Evolutionary conservation across 37 sponge, comb jelly and placozoan genomes (phyloP).

Genomic region (Lycopodina hypogea): DNA sequence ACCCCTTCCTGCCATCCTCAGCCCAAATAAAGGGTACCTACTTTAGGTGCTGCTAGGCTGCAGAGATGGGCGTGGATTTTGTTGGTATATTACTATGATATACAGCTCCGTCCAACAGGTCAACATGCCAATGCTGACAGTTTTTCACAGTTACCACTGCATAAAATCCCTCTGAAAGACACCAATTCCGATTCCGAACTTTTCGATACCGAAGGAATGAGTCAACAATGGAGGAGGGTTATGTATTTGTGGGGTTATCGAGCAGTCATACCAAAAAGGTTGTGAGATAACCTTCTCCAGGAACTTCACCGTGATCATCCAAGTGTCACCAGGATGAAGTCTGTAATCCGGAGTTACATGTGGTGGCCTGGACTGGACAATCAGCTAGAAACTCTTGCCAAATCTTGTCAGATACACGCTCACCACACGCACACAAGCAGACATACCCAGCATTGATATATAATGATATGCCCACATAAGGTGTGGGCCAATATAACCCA

Average conservation of each 20-base stretch:
- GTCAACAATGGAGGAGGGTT: slow-evolving; percentile 18
- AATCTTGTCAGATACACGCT: no score
- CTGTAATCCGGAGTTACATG: neutral
- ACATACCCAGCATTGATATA: no score
- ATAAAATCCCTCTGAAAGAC: neutral
- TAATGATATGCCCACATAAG: no score
- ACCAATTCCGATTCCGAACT: neutral
- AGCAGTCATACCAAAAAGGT: no score
- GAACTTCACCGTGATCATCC: slow-evolving; percentile 6
- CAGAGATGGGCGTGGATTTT: neutral
- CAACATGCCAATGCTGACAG: neutral
- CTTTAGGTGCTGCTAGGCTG: neutral
- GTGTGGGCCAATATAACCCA: no score
- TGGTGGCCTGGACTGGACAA: no score
- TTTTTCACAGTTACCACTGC: neutral
- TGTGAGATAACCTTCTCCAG: neutral
- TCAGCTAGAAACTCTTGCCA: no score
- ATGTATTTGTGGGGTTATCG: slow-evolving; percentile 25
- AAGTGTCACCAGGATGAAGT: neutral
- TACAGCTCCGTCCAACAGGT: no score
- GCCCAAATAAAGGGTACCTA: neutral
- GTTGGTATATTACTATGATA: neutral
- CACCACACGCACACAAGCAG: no score
- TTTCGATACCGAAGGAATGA: slow-evolving; percentile 18
- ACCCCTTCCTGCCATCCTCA: neutral